Evolutionary conservation across 2,113 vertebrate genomes (phyloP).

Genomic region (Neotoma lepida): DNA sequence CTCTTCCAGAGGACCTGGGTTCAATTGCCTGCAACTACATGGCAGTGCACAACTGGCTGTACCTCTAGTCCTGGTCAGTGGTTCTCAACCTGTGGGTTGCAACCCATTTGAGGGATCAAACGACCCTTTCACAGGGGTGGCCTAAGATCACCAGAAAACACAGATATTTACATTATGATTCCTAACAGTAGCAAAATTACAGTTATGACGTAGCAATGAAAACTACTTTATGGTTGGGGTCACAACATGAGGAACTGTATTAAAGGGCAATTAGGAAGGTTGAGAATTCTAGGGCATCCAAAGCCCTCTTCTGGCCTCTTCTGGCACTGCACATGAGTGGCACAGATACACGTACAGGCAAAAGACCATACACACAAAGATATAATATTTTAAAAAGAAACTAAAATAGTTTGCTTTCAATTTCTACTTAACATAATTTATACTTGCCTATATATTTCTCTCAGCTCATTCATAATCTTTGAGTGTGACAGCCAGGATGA

Average conservation of each 20-base stretch:
- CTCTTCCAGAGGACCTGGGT: not conserved
- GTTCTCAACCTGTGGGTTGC: not conserved
- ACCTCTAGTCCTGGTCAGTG: not conserved
- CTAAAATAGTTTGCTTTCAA: constrained; percentile 39
- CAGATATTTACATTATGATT: not conserved
- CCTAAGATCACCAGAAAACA: not conserved
- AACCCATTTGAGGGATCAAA: not conserved
- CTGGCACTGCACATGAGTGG: not conserved
- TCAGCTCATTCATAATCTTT: constrained; percentile 24
- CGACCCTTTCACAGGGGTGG: not conserved
- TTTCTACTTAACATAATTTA: constrained; percentile 21
- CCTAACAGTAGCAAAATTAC: not conserved
- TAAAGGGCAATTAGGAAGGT: not conserved
- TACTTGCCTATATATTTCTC: constrained; percentile 5
- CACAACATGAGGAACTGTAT: not conserved
- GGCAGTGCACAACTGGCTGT: not conserved
- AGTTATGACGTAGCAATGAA: not conserved
- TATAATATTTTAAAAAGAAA: not conserved
- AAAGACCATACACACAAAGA: not conserved
- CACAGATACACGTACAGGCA: not conserved
- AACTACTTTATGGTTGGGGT: not conserved
- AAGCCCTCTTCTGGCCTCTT: not conserved
- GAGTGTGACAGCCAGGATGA: not conserved
- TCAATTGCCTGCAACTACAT: not conserved
- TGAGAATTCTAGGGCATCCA: not conserved